These are phyloP conservation scores for Agrochola lychnidis DNA, from an alignment of 2,888 invertebrate genomes.

Conservation along the genomic window DNA sequence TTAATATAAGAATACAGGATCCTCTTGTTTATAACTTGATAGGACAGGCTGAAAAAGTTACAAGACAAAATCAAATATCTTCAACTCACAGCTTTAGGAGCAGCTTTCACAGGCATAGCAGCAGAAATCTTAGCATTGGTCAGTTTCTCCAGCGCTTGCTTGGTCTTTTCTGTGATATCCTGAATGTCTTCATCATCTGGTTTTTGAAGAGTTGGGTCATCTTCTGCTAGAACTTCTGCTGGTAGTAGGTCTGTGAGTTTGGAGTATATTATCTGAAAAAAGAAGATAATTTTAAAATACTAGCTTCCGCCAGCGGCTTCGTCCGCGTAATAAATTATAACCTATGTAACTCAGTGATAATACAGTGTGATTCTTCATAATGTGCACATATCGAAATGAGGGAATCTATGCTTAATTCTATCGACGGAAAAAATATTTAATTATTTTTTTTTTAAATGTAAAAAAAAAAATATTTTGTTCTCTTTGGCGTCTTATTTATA, in stretches of 20 bases:
- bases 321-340: too few species aligned
- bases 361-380: too few species aligned
- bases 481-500: too few species aligned
- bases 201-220: conserved; percentile 97
- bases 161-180: conserved; percentile 97
- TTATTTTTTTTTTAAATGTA: too few species aligned
- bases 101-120: conserved; percentile 98
- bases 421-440: too few species aligned
- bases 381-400: too few species aligned
- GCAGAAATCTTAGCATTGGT: conserved; percentile 97
- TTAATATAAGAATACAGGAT: not conserved
- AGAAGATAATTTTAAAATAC: not conserved
- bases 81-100: conserved; percentile 94
- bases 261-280: conserved; percentile 95
- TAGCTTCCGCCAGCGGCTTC: too few species aligned
- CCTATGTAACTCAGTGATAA: too few species aligned
- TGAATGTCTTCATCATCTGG: conserved; percentile 96
- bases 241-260: conserved; percentile 98
- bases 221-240: conserved; percentile 96
- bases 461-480: too few species aligned
- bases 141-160: conserved; percentile 96
- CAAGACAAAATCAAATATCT: conserved; percentile 11
- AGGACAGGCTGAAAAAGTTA: not conserved
- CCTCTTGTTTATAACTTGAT: not conserved
- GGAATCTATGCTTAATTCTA: too few species aligned